These are phyloP conservation scores for Maniola jurtina DNA, from an alignment of 1,140 invertebrate species.

Conservation along the genomic window DNA sequence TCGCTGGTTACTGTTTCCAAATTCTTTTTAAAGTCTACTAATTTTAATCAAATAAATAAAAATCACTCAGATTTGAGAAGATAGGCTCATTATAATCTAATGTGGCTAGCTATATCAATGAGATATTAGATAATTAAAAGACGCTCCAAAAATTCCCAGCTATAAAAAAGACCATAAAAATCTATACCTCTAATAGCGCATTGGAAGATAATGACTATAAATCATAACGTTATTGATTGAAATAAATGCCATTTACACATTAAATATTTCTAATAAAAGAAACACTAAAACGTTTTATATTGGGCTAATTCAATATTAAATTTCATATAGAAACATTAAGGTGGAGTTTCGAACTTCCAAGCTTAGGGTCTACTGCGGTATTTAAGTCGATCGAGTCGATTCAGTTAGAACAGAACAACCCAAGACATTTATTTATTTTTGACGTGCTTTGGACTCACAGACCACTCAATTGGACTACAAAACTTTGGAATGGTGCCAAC, in stretches of 20 bases:
- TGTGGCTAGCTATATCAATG: slow-evolving; percentile 1
- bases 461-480: no score
- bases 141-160: slow-evolving; percentile 28
- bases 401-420: no score
- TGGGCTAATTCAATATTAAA: slow-evolving; percentile 70
- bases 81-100: neutral
- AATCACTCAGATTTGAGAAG: neutral
- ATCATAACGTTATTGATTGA: slow-evolving; percentile 54
- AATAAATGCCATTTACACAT: slow-evolving; percentile 53
- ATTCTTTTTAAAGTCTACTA: neutral
- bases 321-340: slow-evolving; percentile 60
- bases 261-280: slow-evolving; percentile 55
- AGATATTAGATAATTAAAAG: slow-evolving; percentile 22
- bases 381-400: no score
- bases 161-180: slow-evolving; percentile 46
- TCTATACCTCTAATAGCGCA: slow-evolving; percentile 38
- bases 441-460: no score
- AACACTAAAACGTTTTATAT: slow-evolving; percentile 46
- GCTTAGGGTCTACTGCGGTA: no score
- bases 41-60: slow-evolving; percentile 4
- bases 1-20: no score
- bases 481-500: no score
- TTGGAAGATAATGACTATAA: slow-evolving; percentile 48
- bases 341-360: neutral
- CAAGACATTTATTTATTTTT: no score